Base-by-base conservation (phyloP, 2,797 vertebrate genomes). In the Leuciscus waleckii region DNA sequence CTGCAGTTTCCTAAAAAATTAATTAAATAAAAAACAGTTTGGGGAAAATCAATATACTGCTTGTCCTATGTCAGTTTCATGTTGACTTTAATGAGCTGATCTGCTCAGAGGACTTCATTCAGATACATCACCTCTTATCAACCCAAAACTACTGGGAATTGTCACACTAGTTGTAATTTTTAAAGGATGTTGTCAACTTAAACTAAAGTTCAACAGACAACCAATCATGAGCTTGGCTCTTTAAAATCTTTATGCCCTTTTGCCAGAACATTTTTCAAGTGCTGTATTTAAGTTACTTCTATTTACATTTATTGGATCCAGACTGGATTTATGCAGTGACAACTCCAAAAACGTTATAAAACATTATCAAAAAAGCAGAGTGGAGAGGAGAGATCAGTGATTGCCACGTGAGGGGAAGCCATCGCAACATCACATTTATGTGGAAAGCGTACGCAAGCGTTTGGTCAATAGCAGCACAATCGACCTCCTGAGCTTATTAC, bases 381-480 rank as follows among this genome's bases (percentile, higher is more conserved):
- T n/a, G n/a, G n/a, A n/a, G n/a, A 46, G 87, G 88, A 87, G 79
- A 87, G 89, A 86, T 87, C 81, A 89, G 81, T 77, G 86, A 78
- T 78, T 87, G 84, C 86, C 86, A 91, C 19, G 58, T 91, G 88
- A 91, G 88, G 87, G 89, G 87, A 90, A 85, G 86, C 54, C 71
- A 79, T 84, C 32, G 77, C 86, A 81, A 82, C 86, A 86, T 86
- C 87, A 88, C 71, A 79, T 82, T 70, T 90, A 69, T 67, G 67
- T 83, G 70, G 63, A 46, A 87, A 87, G 89, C 89, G 87, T 84
- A 92, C 85, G 80, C 91, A 89, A 85, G 87, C 79, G 89, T 83
- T 89, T 68, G 87, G 89, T 92, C 92, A 87, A 92, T 92, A 88
- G 29, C 78, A 63, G 71, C 78, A 83, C 26, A 49, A 91, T 89